Evolutionary conservation across 35 echinoderm and acorn worm species (phyloP).

Genomic region (Apostichopus parvimensis): DNA sequence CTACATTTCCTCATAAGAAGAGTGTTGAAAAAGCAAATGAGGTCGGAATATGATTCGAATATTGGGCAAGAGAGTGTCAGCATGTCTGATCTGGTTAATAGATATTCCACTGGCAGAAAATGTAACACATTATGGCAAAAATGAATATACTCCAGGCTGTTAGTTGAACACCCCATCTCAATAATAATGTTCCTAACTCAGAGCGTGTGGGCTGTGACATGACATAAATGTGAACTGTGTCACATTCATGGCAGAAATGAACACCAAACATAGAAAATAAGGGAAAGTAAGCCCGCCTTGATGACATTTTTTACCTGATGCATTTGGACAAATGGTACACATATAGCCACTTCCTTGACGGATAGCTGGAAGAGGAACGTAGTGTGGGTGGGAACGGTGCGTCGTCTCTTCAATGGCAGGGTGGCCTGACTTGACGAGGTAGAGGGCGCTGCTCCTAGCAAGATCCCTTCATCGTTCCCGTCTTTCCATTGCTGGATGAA

Average conservation of each 20-base stretch:
- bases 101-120: no score
- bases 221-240: background rate
- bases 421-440: background rate
- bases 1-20: no score
- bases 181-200: no score
- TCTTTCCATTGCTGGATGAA: constrained; percentile 78
- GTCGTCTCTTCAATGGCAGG: constrained; percentile 41
- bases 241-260: background rate
- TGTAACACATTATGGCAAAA: no score
- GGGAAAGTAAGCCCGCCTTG: background rate
- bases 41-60: no score
- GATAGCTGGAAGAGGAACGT: constrained; percentile 83
- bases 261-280: background rate
- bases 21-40: no score
- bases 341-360: constrained; percentile 80
- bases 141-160: no score
- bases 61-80: no score
- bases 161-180: no score
- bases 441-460: constrained; percentile 24
- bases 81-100: no score
- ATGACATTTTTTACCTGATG: constrained; percentile 6
- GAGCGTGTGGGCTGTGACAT: no score
- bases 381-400: constrained; percentile 43
- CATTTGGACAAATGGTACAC: constrained; percentile 73
- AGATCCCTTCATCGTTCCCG: constrained; percentile 57